Base-by-base conservation (phyloP, 2,888 invertebrate genomes). In the Parascotia fuliginaria region DNA sequence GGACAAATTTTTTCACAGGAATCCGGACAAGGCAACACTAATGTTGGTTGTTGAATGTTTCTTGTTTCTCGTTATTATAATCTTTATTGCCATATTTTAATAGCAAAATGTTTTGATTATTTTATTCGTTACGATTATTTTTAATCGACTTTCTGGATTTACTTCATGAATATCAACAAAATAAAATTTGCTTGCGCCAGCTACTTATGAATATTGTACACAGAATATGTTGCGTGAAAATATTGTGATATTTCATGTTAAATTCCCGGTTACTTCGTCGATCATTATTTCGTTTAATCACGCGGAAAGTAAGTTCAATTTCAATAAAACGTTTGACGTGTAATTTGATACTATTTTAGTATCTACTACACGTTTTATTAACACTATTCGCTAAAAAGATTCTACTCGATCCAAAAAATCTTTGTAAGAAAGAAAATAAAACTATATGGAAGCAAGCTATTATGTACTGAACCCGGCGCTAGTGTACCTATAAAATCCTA, bases 1-100 rank as follows among this genome's bases (percentile, higher is more conserved):
- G 63, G 77, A 81, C 79, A 71, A 70, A 69, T 79, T 79, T 75
- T 78, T 79, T 69, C 66, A 75, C 71, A 65, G 60, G 55, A 56
- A 55, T 65, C 62, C 60, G 57, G 60, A 60, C 61, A 58, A 49
- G 67, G 55, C 48, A 55, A 38, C 55, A 49, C 60, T 59, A 60
- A 65, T 58, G 42, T 69, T 38, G 42, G 27, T 36, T 59, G 47
- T 64, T 60, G 49, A 53, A 55, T 37, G 42, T 34, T 60, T 57
- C 47, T 52, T 53, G 47, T 65, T 60, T 58, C 42, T 49, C 22
- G 22, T 59, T 50, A 64, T 63, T 52, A 36, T 55, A 49, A 47
- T 51, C 48, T 65, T 55, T 65, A 66, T 45, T 54, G 44, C 39
- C 14, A 24, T 45, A 28, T 48, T 47, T 55, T 48, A 24, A 1